Evolutionary conservation across 2,113 vertebrate genomes (phyloP).

Genomic region (Cichladusa arquata): DNA sequence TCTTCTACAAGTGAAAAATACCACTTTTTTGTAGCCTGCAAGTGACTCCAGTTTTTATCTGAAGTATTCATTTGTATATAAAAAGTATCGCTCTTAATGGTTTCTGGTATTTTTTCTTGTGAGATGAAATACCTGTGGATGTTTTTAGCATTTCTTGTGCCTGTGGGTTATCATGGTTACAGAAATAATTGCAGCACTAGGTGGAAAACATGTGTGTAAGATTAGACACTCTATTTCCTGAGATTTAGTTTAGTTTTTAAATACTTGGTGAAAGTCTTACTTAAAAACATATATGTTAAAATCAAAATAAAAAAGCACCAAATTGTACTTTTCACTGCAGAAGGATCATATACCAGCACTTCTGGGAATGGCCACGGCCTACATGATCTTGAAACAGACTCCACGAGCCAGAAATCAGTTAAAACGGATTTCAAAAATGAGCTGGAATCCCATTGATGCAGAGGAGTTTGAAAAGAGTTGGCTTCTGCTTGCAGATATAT

Average conservation of each 20-base stretch:
- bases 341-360: slow-evolving; percentile 94
- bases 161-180: not conserved
- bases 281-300: not conserved
- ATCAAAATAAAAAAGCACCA: not conserved
- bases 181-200: not conserved
- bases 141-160: not conserved
- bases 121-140: not conserved
- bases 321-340: slow-evolving; percentile 66
- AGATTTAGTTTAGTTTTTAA: not conserved
- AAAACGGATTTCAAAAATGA: slow-evolving; percentile 95
- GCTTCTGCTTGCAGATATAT: slow-evolving; percentile 95
- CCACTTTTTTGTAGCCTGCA: not conserved
- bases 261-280: not conserved
- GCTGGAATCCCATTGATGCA: slow-evolving; percentile 91
- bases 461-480: slow-evolving; percentile 99
- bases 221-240: not conserved
- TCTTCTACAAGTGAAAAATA: not conserved
- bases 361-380: slow-evolving; percentile 94
- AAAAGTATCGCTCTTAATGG: not conserved
- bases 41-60: not conserved
- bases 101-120: not conserved
- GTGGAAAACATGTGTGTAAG: not conserved
- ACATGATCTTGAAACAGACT: slow-evolving; percentile 96
- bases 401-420: slow-evolving; percentile 93
- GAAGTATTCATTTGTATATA: not conserved